These are phyloP conservation scores for Aegithalos caudatus DNA, from an alignment of 2,113 vertebrate species.

Conservation along the genomic window DNA sequence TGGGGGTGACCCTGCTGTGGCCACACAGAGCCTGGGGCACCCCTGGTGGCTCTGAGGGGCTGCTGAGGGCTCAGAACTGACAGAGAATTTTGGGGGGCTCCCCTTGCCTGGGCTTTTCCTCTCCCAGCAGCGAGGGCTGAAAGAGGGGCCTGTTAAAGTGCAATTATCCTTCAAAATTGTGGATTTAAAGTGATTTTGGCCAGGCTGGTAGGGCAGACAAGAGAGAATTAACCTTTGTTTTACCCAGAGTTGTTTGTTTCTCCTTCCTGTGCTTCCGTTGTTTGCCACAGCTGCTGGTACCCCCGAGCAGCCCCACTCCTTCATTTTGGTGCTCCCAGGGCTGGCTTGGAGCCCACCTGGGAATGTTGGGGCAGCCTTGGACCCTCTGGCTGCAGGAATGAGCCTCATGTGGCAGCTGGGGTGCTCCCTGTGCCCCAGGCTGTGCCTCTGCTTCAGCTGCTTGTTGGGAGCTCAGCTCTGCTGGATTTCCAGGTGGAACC, in stretches of 20 bases:
- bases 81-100: neutral
- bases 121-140: neutral
- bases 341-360: neutral
- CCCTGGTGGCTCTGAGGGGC: neutral
- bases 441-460: neutral
- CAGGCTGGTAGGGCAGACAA: too few species aligned
- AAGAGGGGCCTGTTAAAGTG: too few species aligned
- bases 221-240: too few species aligned
- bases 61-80: neutral
- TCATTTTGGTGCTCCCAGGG: neutral
- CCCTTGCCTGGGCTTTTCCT: neutral
- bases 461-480: too few species aligned
- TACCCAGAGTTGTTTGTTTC: too few species aligned
- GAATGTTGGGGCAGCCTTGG: slow-evolving; percentile 50
- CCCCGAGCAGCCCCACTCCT: neutral
- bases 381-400: slow-evolving; percentile 38
- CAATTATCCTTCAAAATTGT: too few species aligned
- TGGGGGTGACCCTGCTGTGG: neutral
- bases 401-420: slow-evolving; percentile 14
- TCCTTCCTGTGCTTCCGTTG: too few species aligned
- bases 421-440: neutral
- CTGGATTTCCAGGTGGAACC: slow-evolving; percentile 54
- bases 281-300: neutral
- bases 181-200: too few species aligned
- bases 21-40: too few species aligned